Evolutionary conservation across 2,888 invertebrate genomes (phyloP).

Genomic region (Homarus gammarus): DNA sequence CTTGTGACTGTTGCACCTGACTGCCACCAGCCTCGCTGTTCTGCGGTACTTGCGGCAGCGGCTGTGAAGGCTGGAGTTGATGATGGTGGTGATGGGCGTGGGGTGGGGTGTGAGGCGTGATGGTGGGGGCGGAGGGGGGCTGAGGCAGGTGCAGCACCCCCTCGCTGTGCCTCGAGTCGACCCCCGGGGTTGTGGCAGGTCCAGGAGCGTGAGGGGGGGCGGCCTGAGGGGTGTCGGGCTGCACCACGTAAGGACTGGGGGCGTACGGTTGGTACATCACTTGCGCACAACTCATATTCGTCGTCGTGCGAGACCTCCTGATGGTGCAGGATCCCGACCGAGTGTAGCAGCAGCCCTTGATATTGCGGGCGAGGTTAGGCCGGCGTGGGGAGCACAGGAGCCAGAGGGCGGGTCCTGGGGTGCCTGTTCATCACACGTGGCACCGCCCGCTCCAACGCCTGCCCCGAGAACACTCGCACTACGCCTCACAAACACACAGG

Average conservation of each 20-base stretch:
- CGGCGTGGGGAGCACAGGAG: background rate
- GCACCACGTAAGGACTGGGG: slow-evolving; percentile 65
- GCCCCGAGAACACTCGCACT: no score
- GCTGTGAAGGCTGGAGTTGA: slow-evolving; percentile 43
- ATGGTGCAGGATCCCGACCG: no score
- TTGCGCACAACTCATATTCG: slow-evolving; percentile 75
- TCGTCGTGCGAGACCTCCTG: background rate
- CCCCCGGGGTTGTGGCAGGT: slow-evolving; percentile 27
- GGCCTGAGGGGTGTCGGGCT: slow-evolving; percentile 57
- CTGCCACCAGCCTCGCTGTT: slow-evolving; percentile 10
- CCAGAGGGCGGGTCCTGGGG: background rate
- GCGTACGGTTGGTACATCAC: slow-evolving; percentile 76
- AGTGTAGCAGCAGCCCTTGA: no score
- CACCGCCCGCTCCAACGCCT: background rate
- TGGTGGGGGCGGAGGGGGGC: slow-evolving; percentile 21
- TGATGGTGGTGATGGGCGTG: slow-evolving; percentile 52
- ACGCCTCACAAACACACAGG: no score
- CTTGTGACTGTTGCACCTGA: slow-evolving; percentile 18
- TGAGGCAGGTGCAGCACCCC: slow-evolving; percentile 13
- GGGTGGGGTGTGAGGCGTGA: slow-evolving; percentile 40
- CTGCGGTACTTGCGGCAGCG: slow-evolving; percentile 30
- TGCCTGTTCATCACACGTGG: background rate
- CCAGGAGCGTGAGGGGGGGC: slow-evolving; percentile 51
- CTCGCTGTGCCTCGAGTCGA: slow-evolving; percentile 22
- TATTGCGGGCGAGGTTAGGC: no score